Base-by-base conservation (phyloP, 2,113 vertebrate genomes). In the Catharus bicknelli region DNA sequence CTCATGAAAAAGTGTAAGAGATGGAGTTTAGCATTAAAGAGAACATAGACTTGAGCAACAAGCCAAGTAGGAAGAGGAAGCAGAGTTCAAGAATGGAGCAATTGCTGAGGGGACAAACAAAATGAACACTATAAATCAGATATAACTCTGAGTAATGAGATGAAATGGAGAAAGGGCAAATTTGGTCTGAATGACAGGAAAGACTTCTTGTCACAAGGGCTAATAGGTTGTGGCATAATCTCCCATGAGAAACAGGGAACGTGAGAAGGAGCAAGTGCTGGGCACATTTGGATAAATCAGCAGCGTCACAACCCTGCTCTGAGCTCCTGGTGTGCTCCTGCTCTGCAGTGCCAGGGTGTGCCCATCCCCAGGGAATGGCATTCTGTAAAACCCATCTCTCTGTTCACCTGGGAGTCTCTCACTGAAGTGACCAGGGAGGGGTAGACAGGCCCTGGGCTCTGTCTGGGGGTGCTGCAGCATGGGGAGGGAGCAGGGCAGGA, bases 161-260 rank as follows among this genome's bases (percentile, higher is more conserved):
- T 95, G 88, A 91, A 93, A 69, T n/a, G n/a, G 67, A 93, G 90
- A 88, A 95, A 88, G 88, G 90, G 29, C 64, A 75, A 92, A 70
- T 90, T 94, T 94, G 68, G 63, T 62, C 51, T 91, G 59, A 80
- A 51, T 88, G 88, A 74, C 68, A 77, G 64, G 68, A 83, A 83
- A 51, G 67, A 70, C 79, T 68, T 63, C 68, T 81, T 83, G 8
- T 87, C 63, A 43, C 1, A 1, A 59, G 88, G 90, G 51, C 75
- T 94, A 91, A 91, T 66, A 91, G 92, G 85, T 83, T 95, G 78
- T 94, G 90, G 93, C 87, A 90, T 90, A 80, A 88, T 91, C 86
- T 95, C 92, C 88, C 88, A 34, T 70, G 87, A 85, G 95, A 93
- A 88, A 80, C 3, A 30, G 68, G 55, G 79, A 30, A 40, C 88